Conservation (phyloP, 2,113 vertebrate genomes). For the Vidua macroura region DNA sequence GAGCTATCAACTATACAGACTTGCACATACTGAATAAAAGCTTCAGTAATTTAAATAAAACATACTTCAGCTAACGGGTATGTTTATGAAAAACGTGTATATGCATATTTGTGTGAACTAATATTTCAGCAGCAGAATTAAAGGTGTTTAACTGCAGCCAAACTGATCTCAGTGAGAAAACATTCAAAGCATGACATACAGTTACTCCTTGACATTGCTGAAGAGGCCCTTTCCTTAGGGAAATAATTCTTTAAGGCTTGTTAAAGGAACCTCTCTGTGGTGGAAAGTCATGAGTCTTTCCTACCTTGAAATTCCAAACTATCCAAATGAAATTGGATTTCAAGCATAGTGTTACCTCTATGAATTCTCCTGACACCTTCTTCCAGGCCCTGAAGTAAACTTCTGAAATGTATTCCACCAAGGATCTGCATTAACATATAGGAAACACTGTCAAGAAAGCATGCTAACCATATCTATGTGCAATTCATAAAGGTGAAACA, state of each 20-base stretch:
- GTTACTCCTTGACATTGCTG: not conserved
- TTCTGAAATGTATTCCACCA: constrained; percentile 78
- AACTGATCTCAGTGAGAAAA: not conserved
- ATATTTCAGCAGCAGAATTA: not conserved
- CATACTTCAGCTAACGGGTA: not conserved
- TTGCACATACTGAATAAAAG: not conserved
- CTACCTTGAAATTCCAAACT: not conserved
- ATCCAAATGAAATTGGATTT: not conserved
- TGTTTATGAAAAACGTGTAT: not conserved
- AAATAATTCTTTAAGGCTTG: not conserved
- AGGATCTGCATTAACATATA: constrained; percentile 62
- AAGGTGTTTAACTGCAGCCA: not conserved
- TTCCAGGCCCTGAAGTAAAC: constrained; percentile 96
- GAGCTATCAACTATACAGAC: not conserved
- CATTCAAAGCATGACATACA: not conserved
- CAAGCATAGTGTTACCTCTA: constrained; percentile 70
- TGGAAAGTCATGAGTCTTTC: not conserved
- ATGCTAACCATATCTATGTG: not conserved
- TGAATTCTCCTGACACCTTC: constrained; percentile 81
- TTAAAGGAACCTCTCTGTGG: not conserved
- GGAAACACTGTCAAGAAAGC: not conserved
- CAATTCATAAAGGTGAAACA: not conserved
- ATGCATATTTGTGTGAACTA: not conserved
- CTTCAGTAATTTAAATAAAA: not conserved
- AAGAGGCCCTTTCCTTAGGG: not conserved